Conservation (phyloP, 2,113 vertebrate species). For the Silurus asotus region DNA sequence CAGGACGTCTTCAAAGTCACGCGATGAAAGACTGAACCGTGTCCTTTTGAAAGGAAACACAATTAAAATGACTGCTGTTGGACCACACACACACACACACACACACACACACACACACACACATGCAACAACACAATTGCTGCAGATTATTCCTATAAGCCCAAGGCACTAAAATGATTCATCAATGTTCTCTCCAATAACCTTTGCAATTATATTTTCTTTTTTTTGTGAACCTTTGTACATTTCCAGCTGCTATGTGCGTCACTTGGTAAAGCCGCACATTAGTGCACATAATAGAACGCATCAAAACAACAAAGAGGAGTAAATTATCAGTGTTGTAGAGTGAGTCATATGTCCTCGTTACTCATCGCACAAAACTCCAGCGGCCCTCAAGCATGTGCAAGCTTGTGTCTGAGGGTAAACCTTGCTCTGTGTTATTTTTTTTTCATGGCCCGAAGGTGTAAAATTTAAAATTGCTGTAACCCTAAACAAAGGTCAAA, state of each 20-base stretch:
- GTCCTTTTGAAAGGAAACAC: constrained; percentile 38
- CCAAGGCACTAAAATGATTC: not conserved
- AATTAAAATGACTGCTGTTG: constrained; percentile 30
- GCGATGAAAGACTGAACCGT: constrained; percentile 36
- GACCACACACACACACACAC: constrained; percentile 21
- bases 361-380: not conserved
- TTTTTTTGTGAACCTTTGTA: not conserved
- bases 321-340: constrained; percentile 15
- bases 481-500: constrained; percentile 10
- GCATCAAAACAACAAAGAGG: constrained; percentile 19
- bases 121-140: not conserved
- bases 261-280: constrained; percentile 17
- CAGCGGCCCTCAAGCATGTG: not conserved
- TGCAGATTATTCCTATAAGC: constrained; percentile 3
- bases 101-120: constrained; percentile 2
- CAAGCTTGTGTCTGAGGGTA: constrained; percentile 6
- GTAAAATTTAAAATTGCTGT: not conserved
- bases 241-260: constrained; percentile 15
- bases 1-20: constrained; percentile 51
- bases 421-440: not conserved
- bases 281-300: constrained; percentile 9
- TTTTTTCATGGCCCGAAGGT: constrained; percentile 1
- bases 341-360: constrained; percentile 1
- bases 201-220: not conserved
- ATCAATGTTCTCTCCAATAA: not conserved